Base-by-base conservation (phyloP, 1,140 invertebrate genomes). In the Caenorhabditis tropicalis region DNA sequence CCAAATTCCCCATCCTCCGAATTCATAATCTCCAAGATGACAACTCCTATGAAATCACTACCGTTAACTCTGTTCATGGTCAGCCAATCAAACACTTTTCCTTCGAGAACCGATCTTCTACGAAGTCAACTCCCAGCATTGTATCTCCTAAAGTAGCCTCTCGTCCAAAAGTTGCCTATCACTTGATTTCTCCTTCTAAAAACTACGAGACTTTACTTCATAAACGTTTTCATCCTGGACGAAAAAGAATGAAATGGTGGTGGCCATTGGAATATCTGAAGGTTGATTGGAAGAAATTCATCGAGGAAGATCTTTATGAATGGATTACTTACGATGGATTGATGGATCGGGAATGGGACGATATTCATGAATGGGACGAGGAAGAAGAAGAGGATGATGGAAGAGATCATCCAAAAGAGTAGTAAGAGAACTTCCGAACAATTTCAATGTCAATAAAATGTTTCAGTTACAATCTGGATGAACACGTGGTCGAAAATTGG, bases 361-460 rank as follows among this genome's bases (percentile, higher is more conserved):
- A 74, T 24, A n/a, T 43, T 24, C 65, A 74, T 74, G 65, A 74
- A n/a, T 74, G 65, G 65, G 65, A 74, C 19, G 65, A 74, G n/a
- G 65, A 74, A 24, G 36, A 46, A 3, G 29, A 74, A 24, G 36
- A 46, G 36, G 65, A 33, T 7, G 21, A 65, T 16, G 33, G 21
- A 7, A 27, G 21, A 10, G 53, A 56, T 19, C 24, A 19, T 12
- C 19, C 21, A 15, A 56, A 27, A 9, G 21, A 56, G 15, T 56
- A 6, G 53, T 56, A n/a, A n/a, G n/a, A 51, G n/a, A 51, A n/a
- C n/a, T n/a, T n/a, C n/a, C n/a, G n/a, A n/a, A n/a, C n/a, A 56
- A 56, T 4, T 15, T 1, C n/a, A 6, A 27, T n/a, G 6, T 27
- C 5, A 0, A 7, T 7, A 56, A 56, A 24, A 10, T 27, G 51